Conservation (phyloP, 2,888 invertebrate genomes). For the Pyrocoelia pectoralis region DNA sequence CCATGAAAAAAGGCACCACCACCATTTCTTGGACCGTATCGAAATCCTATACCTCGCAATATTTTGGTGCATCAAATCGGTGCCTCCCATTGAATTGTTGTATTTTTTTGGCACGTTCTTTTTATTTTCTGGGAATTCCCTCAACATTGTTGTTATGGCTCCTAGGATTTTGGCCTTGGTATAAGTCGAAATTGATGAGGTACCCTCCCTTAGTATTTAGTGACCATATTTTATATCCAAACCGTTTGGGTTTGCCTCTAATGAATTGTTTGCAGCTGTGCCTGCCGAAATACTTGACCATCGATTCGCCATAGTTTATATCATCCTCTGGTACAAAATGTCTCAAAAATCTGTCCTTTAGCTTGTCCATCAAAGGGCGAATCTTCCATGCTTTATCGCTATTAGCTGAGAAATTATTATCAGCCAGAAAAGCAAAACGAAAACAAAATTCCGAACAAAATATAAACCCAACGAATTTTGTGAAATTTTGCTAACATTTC, state of each 20-base stretch:
- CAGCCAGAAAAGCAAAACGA: too few species aligned
- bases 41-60: background rate
- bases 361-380: background rate
- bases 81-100: constrained; percentile 6
- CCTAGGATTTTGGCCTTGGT: constrained; percentile 43
- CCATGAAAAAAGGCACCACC: background rate
- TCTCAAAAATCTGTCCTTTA: background rate
- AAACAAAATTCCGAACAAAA: too few species aligned
- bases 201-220: constrained; percentile 46
- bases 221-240: constrained; percentile 49
- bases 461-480: too few species aligned
- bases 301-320: constrained; percentile 42
- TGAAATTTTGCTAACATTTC: too few species aligned
- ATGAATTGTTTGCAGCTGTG: constrained; percentile 49
- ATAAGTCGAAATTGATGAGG: constrained; percentile 49
- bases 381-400: background rate
- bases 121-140: background rate
- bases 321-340: constrained; percentile 3
- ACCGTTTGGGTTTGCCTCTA: constrained; percentile 49
- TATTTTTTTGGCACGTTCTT: background rate
- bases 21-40: constrained; percentile 8
- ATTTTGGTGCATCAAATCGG: background rate
- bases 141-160: background rate
- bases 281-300: constrained; percentile 47
- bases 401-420: too few species aligned